Percentiles rank a stretch among this genome's conserved stretches.
Conservation (phyloP, 2,888 invertebrate genomes). For the Rotaria sp. region DNA sequence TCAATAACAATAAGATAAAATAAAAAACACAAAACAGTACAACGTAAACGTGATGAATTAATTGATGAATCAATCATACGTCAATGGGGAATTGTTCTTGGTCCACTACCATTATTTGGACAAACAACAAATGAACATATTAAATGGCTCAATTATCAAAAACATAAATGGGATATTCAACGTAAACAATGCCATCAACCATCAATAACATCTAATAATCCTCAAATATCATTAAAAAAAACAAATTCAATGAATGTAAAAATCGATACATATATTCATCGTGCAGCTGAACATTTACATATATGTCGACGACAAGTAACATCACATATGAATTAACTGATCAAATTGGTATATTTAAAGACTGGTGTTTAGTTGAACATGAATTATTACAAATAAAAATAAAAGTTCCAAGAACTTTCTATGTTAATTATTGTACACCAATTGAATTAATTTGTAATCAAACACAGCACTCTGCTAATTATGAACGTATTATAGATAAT, state of each 20-base stretch:
- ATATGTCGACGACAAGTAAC: slow-evolving; percentile 38
- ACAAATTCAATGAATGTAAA: neutral
- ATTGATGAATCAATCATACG: no score
- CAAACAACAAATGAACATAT: no score
- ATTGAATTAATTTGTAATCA: slow-evolving; percentile 60
- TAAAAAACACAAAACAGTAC: slow-evolving; percentile 43
- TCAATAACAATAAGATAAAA: slow-evolving; percentile 1
- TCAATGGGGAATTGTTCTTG: no score
- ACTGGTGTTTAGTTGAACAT: slow-evolving; percentile 79
- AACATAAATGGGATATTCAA: slow-evolving; percentile 83
- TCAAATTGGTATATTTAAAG: slow-evolving; percentile 73
- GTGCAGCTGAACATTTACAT: slow-evolving; percentile 1
- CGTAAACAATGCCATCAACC: slow-evolving; percentile 61
- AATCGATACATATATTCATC: slow-evolving; percentile 33
- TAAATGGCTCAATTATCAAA: no score
- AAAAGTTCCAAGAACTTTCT: slow-evolving; percentile 72
- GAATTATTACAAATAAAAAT: slow-evolving; percentile 56
- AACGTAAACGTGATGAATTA: slow-evolving; percentile 36
- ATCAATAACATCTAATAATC: neutral
- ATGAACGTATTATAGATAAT: neutral
- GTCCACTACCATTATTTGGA: no score
- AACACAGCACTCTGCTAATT: neutral
- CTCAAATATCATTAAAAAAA: neutral
- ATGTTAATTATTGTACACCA: slow-evolving; percentile 76
- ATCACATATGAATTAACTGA: slow-evolving; percentile 69